Base-by-base conservation (phyloP, 2,888 invertebrate genomes). In the Brenthis ino region DNA sequence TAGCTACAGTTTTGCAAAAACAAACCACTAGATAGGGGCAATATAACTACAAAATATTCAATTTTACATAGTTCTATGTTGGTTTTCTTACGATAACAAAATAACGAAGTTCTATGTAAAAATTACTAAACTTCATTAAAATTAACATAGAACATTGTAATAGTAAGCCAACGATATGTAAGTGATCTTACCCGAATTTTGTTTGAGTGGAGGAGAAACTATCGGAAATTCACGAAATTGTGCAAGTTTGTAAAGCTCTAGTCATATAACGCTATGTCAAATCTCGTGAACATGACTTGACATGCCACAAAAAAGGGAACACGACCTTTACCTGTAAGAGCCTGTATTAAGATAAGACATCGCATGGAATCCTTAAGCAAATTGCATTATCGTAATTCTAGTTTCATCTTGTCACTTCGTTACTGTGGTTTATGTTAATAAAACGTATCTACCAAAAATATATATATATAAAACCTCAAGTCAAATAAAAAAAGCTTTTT, bases 331-430 rank as follows among this genome's bases (percentile, higher is more conserved):
- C 58, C 48, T 60, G 24, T 50, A 60, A 60, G 48, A 60, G 48
- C 48, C 58, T 28, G 28, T 60, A 60, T 58, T 48, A 48, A 60
- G 48, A 60, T 60, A 48, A 60, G 58, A 48, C 47, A 24, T 58
- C 58, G 48, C 47, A 47, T 28, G 47, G 48, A 14, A n/a, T 48
- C 47, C 58, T 14, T 48, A 24, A 8, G 58, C 48, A 58, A 58
- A 58, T 48, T 48, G 58, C 58, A 47, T 58, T 58, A 58, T 48
- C n/a, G 14, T 11, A 28, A 58, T 48, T 58, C 58, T 48, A 48
- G 48, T 58, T 48, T 48, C 47, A 48, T 11, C 48, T 14, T n/a
- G 58, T 47, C 47, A 58, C 28, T 28, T 48, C 48, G 28, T 60
- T n/a, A 50, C 14, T 11, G 48, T 60, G 48, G 48, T n/a, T 48